Evolutionary conservation across 2,888 invertebrate genomes (phyloP).

Genomic region (Eilema griseolum): DNA sequence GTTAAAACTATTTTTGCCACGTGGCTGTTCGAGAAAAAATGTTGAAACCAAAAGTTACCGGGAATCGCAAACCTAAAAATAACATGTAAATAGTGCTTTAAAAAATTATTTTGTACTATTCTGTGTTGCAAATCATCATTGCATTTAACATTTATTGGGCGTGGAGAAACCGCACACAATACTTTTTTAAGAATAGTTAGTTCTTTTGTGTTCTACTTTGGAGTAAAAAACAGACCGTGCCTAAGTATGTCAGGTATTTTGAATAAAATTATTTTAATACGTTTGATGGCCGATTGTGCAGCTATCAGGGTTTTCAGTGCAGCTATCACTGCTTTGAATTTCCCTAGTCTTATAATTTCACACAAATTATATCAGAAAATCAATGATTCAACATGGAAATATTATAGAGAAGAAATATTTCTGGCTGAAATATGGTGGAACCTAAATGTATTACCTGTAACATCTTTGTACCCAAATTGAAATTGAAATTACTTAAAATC

Average conservation of each 20-base stretch:
- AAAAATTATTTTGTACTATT: slow-evolving; percentile 28
- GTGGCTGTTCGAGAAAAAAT: slow-evolving; percentile 26
- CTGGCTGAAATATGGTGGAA: too few species aligned
- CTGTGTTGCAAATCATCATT: slow-evolving; percentile 27
- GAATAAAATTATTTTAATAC: neutral
- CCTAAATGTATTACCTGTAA: too few species aligned
- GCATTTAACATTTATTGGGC: slow-evolving; percentile 41
- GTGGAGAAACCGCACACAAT: slow-evolving; percentile 46
- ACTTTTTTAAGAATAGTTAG: slow-evolving; percentile 19
- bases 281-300: neutral
- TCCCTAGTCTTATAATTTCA: too few species aligned
- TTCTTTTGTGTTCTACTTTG: slow-evolving; percentile 21
- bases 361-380: too few species aligned
- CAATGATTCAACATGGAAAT: too few species aligned
- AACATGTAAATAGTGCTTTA: slow-evolving; percentile 26
- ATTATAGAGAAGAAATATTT: too few species aligned
- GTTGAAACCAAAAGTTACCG: slow-evolving; percentile 45
- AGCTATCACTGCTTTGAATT: too few species aligned
- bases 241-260: neutral
- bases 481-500: too few species aligned
- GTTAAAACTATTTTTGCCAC: slow-evolving; percentile 26
- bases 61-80: slow-evolving; percentile 36
- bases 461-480: too few species aligned
- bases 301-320: too few species aligned
- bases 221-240: neutral